These are phyloP conservation scores for Symphodus melops DNA, from an alignment of 2,113 vertebrate species.

Conservation along the genomic window DNA sequence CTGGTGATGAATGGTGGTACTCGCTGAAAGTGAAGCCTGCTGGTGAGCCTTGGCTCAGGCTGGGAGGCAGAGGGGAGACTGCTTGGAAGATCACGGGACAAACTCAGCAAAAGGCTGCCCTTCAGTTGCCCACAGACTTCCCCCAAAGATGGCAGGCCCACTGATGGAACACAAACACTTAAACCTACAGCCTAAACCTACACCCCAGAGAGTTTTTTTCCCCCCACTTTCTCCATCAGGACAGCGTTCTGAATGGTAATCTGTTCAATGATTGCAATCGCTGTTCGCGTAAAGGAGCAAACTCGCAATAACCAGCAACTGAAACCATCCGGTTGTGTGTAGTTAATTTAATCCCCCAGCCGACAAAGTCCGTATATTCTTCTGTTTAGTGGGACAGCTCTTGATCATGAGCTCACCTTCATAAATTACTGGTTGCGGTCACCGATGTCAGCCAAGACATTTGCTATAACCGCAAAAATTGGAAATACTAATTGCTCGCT, in stretches of 20 bases:
- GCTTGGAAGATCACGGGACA: conserved; percentile 78
- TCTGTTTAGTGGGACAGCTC: conserved; percentile 8
- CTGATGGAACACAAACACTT: conserved; percentile 54
- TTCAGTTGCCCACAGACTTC: conserved; percentile 69
- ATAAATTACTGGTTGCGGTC: conserved; percentile 45
- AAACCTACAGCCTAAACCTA: background rate
- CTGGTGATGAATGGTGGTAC: conserved; percentile 86
- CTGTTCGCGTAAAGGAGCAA: conserved; percentile 45
- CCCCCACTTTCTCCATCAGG: background rate
- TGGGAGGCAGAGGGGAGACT: conserved; percentile 62
- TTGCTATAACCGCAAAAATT: conserved; percentile 38
- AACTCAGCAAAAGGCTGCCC: conserved; percentile 77
- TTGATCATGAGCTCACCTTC: conserved; percentile 53
- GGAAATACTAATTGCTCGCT: conserved; percentile 57
- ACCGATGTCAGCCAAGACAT: conserved; percentile 35
- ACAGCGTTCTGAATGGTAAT: conserved; percentile 33
- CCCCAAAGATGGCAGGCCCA: conserved; percentile 49
- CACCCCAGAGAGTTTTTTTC: conserved; percentile 20
- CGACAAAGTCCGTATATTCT: conserved; percentile 8
- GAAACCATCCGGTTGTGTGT: conserved; percentile 48
- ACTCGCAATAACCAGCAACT: conserved; percentile 51
- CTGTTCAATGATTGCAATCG: conserved; percentile 29
- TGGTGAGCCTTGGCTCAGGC: conserved; percentile 78
- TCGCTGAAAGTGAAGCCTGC: conserved; percentile 85
- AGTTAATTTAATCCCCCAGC: conserved; percentile 15